Base-by-base conservation (phyloP, 23 tunicate species). In the Clavelina lepadiformis region DNA sequence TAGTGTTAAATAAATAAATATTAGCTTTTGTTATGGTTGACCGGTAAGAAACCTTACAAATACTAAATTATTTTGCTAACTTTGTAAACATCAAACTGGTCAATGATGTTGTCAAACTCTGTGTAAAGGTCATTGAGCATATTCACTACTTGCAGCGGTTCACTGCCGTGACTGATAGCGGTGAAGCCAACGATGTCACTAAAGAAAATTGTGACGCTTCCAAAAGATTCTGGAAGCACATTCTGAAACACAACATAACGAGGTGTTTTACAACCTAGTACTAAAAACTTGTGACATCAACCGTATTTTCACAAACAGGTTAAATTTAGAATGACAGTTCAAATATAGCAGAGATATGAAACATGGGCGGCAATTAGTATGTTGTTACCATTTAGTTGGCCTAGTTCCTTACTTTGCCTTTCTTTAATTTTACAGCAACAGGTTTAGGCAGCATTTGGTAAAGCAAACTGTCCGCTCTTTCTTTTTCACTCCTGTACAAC, bases 111-210 rank as follows among this genome's bases (percentile, higher is more conserved):
- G 46, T 89, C 97, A 29, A 89, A 89, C 77, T 60, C 71, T 24
- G 97, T 89, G 82, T 89, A 89, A 22, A 89, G 82, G 31, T 81
- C 87, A 56, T 89, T 79, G 46, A 89, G 83, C 97, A 89, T 89
- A 33, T 68, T 76, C 32, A 89, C 97, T 25, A 89, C 89, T 71
- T 89, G 79, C 59, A 81, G 58, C 3, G 97, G 83, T 26, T 75
- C 54, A 58, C 97, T 89, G 5, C 66, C 66, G 69, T 89, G 97
- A 53, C 89, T 81, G 70, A 89, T 89, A 0, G 88, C 87, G 11
- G 97, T 89, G 64, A 89, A 89, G 33, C 97, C 97, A 23, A 89
- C 97, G 24, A 89, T 89, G 59, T 89, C 97, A 38, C 97, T 89
- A 80, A 89, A 89, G 82, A 82, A 89, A 29, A 89, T 81, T 2